Conservation (phyloP, 2,888 invertebrate species). For the Lacanobia wlatinum region DNA sequence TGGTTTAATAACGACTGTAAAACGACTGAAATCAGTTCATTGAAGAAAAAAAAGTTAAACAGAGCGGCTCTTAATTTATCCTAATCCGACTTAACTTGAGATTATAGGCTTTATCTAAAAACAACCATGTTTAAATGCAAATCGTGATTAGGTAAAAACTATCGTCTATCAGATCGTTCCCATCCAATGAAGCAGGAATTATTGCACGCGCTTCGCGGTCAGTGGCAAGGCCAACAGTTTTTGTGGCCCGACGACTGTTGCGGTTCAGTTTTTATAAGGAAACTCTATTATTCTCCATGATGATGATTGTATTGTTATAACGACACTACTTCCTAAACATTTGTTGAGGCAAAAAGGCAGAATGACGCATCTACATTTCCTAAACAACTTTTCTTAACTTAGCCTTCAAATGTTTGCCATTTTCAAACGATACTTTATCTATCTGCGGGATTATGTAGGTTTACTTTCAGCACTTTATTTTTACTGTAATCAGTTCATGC, state of each 20-base stretch:
- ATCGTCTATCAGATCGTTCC: constrained; percentile 66
- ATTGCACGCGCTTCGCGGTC: constrained; percentile 79
- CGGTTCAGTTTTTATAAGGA: constrained; percentile 68
- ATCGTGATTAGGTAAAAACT: constrained; percentile 51
- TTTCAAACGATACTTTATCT: constrained; percentile 21
- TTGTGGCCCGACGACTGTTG: constrained; percentile 64
- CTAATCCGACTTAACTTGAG: constrained; percentile 10
- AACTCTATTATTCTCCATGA: constrained; percentile 52
- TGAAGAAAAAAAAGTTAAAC: neutral
- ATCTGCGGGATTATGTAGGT: neutral
- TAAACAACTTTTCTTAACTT: constrained; percentile 2
- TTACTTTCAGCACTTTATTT: constrained; percentile 16
- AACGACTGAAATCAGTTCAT: neutral
- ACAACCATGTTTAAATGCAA: constrained; percentile 28
- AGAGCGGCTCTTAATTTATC: neutral
- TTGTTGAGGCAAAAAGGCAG: constrained; percentile 28
- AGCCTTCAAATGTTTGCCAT: neutral
- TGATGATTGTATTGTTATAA: constrained; percentile 42
- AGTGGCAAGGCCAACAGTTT: constrained; percentile 78
- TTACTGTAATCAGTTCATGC: constrained; percentile 39
- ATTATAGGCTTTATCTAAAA: constrained; percentile 21
- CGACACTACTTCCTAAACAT: constrained; percentile 65
- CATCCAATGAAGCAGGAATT: constrained; percentile 83
- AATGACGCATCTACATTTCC: constrained; percentile 4
- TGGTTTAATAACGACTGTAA: neutral